Evolutionary conservation across 2,888 invertebrate genomes (phyloP).

Genomic region (Rhynchonema sp.): DNA sequence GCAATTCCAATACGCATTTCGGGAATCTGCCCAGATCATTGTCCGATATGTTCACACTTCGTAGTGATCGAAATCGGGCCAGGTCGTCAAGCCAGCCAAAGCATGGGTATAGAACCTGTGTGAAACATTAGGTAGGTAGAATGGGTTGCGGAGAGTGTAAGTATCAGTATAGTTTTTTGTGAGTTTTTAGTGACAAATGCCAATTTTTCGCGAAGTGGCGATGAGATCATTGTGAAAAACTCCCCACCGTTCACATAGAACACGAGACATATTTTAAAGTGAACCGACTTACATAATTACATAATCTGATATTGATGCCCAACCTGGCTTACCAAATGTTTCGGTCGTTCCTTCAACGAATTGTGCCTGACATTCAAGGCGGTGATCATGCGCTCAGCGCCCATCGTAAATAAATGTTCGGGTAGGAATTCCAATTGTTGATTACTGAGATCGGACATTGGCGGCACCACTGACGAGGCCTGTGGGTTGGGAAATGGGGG

Average conservation of each 20-base stretch:
- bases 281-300: neutral
- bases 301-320: neutral
- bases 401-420: constrained; percentile 28
- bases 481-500: no score
- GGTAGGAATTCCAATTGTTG: constrained; percentile 32
- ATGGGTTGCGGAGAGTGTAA: no score
- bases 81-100: constrained; percentile 32
- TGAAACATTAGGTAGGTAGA: no score
- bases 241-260: no score
- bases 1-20: constrained; percentile 19
- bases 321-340: neutral
- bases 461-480: constrained; percentile 31
- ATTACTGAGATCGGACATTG: constrained; percentile 31
- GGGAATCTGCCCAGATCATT: constrained; percentile 28
- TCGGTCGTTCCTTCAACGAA: constrained; percentile 14
- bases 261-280: no score
- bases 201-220: no score
- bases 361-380: constrained; percentile 31
- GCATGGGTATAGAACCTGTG: neutral
- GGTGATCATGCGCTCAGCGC: constrained; percentile 13
- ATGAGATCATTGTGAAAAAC: no score
- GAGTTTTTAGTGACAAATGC: no score
- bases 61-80: constrained; percentile 24
- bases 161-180: no score
- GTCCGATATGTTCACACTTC: constrained; percentile 30